Evolutionary conservation across 1,140 invertebrate genomes (phyloP).

Genomic region (Sminthurinus signatus): DNA sequence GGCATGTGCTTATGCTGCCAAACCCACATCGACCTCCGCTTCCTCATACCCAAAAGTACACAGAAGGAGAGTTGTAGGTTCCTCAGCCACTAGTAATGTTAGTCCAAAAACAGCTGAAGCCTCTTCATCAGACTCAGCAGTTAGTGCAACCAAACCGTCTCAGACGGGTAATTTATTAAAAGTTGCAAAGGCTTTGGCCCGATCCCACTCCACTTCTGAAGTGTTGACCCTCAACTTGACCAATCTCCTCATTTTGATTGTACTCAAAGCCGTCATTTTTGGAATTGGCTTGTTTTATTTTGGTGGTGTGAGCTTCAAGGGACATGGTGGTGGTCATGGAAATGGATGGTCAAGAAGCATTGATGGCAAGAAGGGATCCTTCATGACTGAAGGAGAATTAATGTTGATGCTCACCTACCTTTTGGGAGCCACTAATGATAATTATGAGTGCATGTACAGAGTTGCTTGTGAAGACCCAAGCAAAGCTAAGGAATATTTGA

Average conservation of each 20-base stretch:
- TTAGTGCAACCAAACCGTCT: constrained; percentile 15
- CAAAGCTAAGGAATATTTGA: constrained; percentile 63
- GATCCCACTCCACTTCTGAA: constrained; percentile 48
- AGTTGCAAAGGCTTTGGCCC: constrained; percentile 39
- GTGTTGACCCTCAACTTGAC: constrained; percentile 75
- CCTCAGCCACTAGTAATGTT: not conserved
- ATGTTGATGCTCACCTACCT: constrained; percentile 62
- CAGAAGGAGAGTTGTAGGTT: constrained; percentile 4
- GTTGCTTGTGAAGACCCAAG: constrained; percentile 66
- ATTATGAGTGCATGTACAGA: constrained; percentile 63
- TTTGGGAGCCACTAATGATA: constrained; percentile 57
- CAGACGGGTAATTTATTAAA: constrained; percentile 38
- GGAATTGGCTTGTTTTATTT: constrained; percentile 56
- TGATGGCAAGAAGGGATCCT: constrained; percentile 27
- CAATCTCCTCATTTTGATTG: constrained; percentile 67
- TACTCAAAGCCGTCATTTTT: constrained; percentile 72
- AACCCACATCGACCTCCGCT: constrained; percentile 11
- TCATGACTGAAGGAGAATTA: constrained; percentile 59
- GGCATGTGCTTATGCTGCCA: constrained; percentile 23
- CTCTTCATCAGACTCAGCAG: constrained; percentile 3
- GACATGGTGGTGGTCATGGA: constrained; percentile 14
- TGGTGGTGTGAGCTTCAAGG: constrained; percentile 41
- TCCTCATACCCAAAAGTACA: not conserved
- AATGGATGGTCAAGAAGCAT: constrained; percentile 21
- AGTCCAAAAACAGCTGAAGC: not conserved